Evolutionary conservation across 2,888 invertebrate genomes (phyloP), one percentile per base, ranked within the genome.

Genomic region (Amiota minor): DNA sequence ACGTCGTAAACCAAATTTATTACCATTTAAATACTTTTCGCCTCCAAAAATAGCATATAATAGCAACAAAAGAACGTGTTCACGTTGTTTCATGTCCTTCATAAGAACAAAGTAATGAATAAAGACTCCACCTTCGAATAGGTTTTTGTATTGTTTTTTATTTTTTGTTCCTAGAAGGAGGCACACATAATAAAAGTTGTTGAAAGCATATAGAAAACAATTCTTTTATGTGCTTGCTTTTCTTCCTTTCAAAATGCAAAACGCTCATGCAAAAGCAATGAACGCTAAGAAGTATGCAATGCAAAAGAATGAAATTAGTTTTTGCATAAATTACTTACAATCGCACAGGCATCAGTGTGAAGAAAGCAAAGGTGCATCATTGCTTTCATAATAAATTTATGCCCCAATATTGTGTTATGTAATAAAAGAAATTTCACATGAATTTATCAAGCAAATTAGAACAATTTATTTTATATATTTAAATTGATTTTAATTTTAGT

Each of bases 1-100:
- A 73, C 71, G 64, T 78, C 77, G 77, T 77, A 77, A 81, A 80
- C 75, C 72, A 77, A 78, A 78, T 78, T 78, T 80, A 83, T 82
- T 81, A 81, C 78, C 78, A 81, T 80, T 80, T 80, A 81, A 82
- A 82, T 81, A 76, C 75, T 78, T 75, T 35, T 50, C 8, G 53
- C 53, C 53, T 50, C 35, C 35, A 35, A 35, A 35, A 35, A 35
- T 35, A 35, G 53, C 53, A 53, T 53, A 53, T 53, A 53, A 53
- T 14, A 53, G n/a, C 53, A n/a, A 53, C 53, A n/a, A 9, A 12
- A 10, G 16, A 1, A 53, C 10, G 71, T 12, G 12, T 18, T 68
- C 14, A 53, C 35, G 35, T 8, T 35, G 35, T 35, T 35, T 35
- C 35, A 35, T 35, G 35, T 35, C 35, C 35, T 35, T 35, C 6